A percentile compares a stretch with the other conserved stretches of the same genome.
phyloP scores from a whole-genome alignment of 2,797 vertebrate genomes.

The Gadopsis bispinosus region DNA sequence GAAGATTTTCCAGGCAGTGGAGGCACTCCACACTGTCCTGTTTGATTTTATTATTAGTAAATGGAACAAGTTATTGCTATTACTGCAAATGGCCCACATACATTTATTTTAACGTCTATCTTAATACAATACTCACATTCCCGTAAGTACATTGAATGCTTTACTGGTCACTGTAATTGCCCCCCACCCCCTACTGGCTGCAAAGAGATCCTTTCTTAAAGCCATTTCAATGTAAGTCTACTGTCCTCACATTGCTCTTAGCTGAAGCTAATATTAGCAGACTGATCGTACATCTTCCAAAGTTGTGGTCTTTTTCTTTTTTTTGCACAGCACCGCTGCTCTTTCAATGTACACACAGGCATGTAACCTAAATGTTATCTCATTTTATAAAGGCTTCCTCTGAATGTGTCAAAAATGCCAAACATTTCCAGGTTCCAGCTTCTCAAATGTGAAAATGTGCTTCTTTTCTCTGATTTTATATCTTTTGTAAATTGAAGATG shows the following conservation, averaged over 20 bases:
- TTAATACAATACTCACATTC: slow-evolving; percentile 2
- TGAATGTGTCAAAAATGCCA: background rate
- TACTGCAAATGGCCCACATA: background rate
- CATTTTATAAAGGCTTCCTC: too few relatives aligned
- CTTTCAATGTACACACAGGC: background rate
- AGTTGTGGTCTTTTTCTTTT: too few relatives aligned
- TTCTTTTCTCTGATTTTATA: background rate
- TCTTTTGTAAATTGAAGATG: background rate
- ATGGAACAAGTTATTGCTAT: slow-evolving; percentile 18
- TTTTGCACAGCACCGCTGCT: background rate
- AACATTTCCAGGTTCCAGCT: background rate
- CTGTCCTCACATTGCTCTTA: background rate
- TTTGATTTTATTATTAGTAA: slow-evolving; percentile 17
- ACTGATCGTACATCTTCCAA: background rate
- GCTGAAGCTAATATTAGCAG: background rate
- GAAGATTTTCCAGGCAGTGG: slow-evolving; percentile 15
- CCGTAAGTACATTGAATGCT: background rate
- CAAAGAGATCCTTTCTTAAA: background rate
- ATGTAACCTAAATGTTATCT: too few relatives aligned
- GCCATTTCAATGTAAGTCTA: background rate
- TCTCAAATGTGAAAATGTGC: background rate
- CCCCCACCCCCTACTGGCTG: background rate
- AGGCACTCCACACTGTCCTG: background rate
- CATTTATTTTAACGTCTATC: background rate
- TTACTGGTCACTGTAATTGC: background rate